These are phyloP conservation scores for Andrena flavipes DNA, from an alignment of 2,888 invertebrate genomes.

Conservation along the genomic window DNA sequence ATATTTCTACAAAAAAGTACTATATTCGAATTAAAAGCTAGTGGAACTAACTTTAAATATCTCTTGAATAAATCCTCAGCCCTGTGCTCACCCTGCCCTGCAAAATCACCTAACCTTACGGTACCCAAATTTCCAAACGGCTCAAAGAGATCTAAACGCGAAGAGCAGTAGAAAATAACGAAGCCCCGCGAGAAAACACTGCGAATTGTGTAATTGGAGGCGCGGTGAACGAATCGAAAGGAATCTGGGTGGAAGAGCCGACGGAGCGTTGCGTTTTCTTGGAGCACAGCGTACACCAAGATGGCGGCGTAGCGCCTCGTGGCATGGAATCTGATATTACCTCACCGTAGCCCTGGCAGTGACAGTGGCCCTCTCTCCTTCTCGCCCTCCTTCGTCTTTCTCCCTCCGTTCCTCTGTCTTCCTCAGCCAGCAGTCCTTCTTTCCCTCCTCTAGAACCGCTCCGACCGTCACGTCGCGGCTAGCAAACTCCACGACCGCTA, in stretches of 20 bases:
- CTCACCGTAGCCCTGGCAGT: conserved; percentile 83
- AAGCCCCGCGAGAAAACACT: too few relatives aligned
- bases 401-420: conserved; percentile 33
- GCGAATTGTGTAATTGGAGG: conserved; percentile 40
- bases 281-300: conserved; percentile 74
- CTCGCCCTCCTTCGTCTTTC: conserved; percentile 22
- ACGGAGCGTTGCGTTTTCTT: conserved; percentile 20
- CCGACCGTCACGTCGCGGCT: conserved; percentile 53
- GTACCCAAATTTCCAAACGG: too few relatives aligned
- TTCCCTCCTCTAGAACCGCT: conserved; percentile 49
- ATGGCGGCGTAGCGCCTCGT: conserved; percentile 78
- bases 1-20: too few relatives aligned
- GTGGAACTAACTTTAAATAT: too few relatives aligned
- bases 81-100: too few relatives aligned
- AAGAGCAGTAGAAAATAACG: too few relatives aligned
- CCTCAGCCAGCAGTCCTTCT: conserved; percentile 49
- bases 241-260: conserved; percentile 54
- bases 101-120: too few relatives aligned
- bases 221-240: conserved; percentile 49
- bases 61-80: too few relatives aligned
- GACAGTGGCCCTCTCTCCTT: conserved; percentile 79
- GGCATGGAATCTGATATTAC: conserved; percentile 79
- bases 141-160: too few relatives aligned
- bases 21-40: too few relatives aligned
- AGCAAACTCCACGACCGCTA: conserved; percentile 63